phyloP scores from a whole-genome alignment of 1,140 invertebrate species.

The Asobara japonica region DNA sequence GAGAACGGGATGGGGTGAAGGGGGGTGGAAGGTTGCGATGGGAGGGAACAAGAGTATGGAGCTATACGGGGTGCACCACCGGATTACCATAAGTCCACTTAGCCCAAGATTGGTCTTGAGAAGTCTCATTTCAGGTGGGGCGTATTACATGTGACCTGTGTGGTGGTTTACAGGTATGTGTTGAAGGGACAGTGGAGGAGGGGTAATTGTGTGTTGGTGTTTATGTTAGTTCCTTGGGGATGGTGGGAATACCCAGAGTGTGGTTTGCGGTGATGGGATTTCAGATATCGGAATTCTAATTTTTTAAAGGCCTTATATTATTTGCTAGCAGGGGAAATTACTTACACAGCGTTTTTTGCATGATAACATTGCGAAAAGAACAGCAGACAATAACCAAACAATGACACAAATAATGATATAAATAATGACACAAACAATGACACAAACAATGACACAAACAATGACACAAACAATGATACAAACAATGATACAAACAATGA shows the following conservation, averaged over 20 bases:
- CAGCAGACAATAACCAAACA: too few species aligned
- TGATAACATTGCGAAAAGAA: too few species aligned
- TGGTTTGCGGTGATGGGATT: not conserved
- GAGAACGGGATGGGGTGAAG: not conserved
- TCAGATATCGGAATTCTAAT: not conserved
- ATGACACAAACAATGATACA: too few species aligned
- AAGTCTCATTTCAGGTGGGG: conserved; percentile 36
- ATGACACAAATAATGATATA: too few species aligned
- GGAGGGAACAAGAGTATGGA: not conserved
- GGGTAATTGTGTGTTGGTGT: not conserved
- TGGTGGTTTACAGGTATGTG: not conserved
- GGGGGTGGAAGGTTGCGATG: not conserved
- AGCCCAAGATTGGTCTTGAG: conserved; percentile 38
- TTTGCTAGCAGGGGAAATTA: too few species aligned
- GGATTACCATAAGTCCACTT: conserved; percentile 39
- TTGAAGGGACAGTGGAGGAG: not conserved
- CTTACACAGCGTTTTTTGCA: too few species aligned
- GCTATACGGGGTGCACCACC: conserved; percentile 19
- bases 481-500: too few species aligned
- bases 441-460: too few species aligned
- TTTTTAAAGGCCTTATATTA: too few species aligned
- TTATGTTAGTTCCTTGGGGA: not conserved
- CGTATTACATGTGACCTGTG: conserved; percentile 8
- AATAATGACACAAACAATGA: too few species aligned
- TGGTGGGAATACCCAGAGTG: not conserved